These are phyloP conservation scores for Sylvilagus bachmani DNA, from an alignment of 2,113 vertebrate species.

Conservation along the genomic window DNA sequence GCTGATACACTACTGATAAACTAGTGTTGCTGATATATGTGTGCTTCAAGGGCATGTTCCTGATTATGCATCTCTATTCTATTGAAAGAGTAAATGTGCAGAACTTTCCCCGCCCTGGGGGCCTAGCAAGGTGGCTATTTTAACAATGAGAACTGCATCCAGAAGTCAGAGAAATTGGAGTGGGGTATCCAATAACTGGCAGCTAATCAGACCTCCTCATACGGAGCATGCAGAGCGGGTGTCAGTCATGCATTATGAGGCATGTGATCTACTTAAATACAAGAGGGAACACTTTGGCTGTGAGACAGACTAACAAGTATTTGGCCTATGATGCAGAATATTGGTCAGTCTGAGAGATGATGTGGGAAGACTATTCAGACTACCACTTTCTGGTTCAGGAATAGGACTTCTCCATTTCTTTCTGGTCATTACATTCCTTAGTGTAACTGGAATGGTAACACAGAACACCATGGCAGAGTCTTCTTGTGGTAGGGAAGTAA, in stretches of 20 bases:
- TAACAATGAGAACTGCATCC: neutral
- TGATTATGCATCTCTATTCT: neutral
- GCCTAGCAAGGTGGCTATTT: neutral
- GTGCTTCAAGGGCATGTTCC: neutral
- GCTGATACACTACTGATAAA: neutral
- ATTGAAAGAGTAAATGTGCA: neutral
- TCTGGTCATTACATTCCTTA: neutral
- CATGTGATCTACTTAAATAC: neutral
- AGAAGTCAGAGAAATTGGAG: neutral
- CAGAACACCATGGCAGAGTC: fast-evolving
- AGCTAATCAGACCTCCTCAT: neutral
- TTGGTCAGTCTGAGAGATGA: fast-evolving
- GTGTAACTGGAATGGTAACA: neutral
- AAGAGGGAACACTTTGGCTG: neutral
- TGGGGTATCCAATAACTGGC: neutral
- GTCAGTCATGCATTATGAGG: too few relatives aligned
- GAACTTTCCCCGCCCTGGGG: neutral
- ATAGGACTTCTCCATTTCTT: neutral
- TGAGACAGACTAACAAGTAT: fast-evolving
- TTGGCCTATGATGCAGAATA: neutral
- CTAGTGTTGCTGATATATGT: neutral
- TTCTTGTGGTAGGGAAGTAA: neutral
- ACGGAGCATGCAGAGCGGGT: neutral
- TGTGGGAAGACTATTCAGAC: too few relatives aligned
- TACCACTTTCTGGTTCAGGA: neutral